Base-by-base conservation (phyloP, 2,888 invertebrate species). In the Lypha dubia region DNA sequence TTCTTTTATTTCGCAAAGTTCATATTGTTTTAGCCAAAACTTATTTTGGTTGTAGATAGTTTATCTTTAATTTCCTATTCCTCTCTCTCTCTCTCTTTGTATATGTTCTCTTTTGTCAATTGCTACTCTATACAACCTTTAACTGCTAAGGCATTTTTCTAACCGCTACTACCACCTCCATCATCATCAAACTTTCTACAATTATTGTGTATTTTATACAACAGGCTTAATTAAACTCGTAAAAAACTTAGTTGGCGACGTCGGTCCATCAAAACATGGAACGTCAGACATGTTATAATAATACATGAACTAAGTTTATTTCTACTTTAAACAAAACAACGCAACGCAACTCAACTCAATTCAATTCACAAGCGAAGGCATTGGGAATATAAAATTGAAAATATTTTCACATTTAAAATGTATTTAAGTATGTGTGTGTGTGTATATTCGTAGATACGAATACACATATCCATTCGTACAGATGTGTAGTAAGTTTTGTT, bases 161-260 rank as follows among this genome's bases (percentile, higher is more conserved):
- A 56, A 24, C 28, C 17, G 22, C 28, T 20, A 58, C 58, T 32
- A 32, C 49, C 51, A 32, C 49, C 38, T 63, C 38, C 62, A 67
- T 67, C 41, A 75, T 53, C 51, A 41, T 24, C 6, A 15, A 51
- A 49, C 22, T 28, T 46, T 46, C 53, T 65, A 65, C 22, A 62
- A 38, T 35, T 62, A 41, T 20, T 53, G 17, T 41, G 20, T 28
- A 74, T 41, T 53, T 44, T 44, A 53, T 32, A 75, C 17, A 58
- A 17, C 46, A 58, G 28, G 41, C 28, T 65, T 51, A 28, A 77
- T 65, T 51, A 28, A 77, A 44, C 35, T 73, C 68, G 46, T 63
- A 35, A 17, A 65, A 60, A 58, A 58, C 79, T 86, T 70, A 87
- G 88, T 87, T 89, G 89, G 88, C 83, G 63, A 79, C 79, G 84